Conservation (phyloP, 2,888 invertebrate species). For the Napeogenes sylphis region DNA sequence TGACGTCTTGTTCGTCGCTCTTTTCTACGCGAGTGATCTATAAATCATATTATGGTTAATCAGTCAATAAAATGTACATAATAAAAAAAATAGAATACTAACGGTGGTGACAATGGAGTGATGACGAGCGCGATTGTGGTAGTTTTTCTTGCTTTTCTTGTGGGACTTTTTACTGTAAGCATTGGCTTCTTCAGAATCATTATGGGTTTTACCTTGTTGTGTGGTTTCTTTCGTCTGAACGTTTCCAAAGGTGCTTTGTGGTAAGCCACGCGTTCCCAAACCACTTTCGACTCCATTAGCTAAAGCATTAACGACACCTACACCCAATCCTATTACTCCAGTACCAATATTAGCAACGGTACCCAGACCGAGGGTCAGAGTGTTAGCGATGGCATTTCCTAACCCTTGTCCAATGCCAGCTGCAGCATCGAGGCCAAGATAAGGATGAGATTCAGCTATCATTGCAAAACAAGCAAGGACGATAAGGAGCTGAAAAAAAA, state of each 20-base stretch:
- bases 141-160: not conserved
- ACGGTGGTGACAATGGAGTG: conserved; percentile 14
- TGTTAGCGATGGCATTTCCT: too few species aligned
- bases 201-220: not conserved
- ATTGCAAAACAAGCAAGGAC: not conserved
- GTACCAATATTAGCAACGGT: too few species aligned
- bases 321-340: too few species aligned
- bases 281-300: not conserved
- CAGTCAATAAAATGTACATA: too few species aligned
- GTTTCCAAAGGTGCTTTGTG: not conserved
- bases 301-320: too few species aligned
- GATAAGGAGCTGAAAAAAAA: not conserved
- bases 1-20: not conserved
- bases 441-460: not conserved
- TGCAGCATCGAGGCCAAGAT: not conserved
- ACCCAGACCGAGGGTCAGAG: too few species aligned
- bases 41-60: not conserved
- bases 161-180: conserved; percentile 7
- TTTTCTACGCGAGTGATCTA: not conserved
- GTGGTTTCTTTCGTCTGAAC: not conserved
- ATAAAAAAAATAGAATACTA: not conserved
- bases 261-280: not conserved
- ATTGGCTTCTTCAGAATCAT: not conserved
- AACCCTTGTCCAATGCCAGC: not conserved
- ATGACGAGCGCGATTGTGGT: conserved; percentile 13